Base-by-base conservation (phyloP, 1,140 invertebrate species). In the Radopholus similis region DNA sequence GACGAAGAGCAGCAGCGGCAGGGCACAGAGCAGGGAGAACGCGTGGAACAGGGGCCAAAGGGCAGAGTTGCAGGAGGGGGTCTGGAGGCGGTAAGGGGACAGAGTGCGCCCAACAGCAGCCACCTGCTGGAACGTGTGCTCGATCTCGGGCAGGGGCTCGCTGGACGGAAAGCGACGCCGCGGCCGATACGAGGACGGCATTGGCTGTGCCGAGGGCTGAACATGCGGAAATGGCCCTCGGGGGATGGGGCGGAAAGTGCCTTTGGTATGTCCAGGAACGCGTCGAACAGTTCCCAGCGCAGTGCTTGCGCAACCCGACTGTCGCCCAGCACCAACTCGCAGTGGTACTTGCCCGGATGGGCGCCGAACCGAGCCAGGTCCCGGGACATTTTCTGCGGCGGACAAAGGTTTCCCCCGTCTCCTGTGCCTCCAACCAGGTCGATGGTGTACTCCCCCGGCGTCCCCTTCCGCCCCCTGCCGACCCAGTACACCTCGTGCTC, bases 251-350 rank as follows among this genome's bases (percentile, higher is more conserved):
- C 26, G 6, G 6, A 51, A 51, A 11, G 23, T 21, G 13, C 58
- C 28, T 62, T 62, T 62, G 58, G n/a, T 32, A 62, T 49, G 49
- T 62, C 38, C 42, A 62, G 21, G 44, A 62, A 62, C 13, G 49
- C 38, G 44, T 62, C 58, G 30, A 62, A 47, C 30, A 62, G 18
- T 47, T 62, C 26, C 58, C 38, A 62, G 21, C 40, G 26, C 9
- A 62, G 18, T 3, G 34, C n/a, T 4, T 21, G 9, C 21, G 32
- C 32, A 62, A 62, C 32, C 21, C 40, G 28, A 42, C n/a, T 49
- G 44, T 62, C 58, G 1, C 58, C 58, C 40, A 62, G 42, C 23
- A 62, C 30, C 18, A 62, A 34, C 30, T 62, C 58, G 30, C 58
- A 62, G 18, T 62, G 21, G 32, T 62, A 62, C 4, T 49, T n/a